phyloP scores from a whole-genome alignment of 1,140 invertebrate species.

The Potamilus streckersoni region DNA sequence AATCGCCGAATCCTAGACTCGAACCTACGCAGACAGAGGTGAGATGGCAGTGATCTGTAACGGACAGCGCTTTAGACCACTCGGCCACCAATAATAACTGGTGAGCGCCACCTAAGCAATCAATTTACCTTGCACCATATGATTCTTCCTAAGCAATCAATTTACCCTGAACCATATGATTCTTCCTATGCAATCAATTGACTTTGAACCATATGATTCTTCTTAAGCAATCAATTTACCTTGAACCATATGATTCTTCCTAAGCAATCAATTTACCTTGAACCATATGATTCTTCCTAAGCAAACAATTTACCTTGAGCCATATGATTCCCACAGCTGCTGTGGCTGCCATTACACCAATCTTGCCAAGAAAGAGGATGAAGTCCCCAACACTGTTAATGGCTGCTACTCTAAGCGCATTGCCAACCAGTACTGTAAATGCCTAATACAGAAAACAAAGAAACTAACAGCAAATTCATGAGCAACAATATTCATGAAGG shows the following conservation, averaged over 20 bases:
- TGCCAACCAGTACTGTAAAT: conserved; percentile 68
- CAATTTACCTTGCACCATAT: neutral
- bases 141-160: neutral
- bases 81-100: too few relatives aligned
- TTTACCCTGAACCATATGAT: neutral
- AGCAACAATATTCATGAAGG: too few relatives aligned
- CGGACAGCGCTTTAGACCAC: too few relatives aligned
- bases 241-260: neutral
- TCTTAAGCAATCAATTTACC: conserved; percentile 20
- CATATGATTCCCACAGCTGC: conserved; percentile 66
- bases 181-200: neutral
- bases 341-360: conserved; percentile 79
- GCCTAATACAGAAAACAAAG: conserved; percentile 47
- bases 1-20: too few relatives aligned
- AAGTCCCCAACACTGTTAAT: conserved; percentile 96
- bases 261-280: neutral
- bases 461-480: conserved; percentile 4
- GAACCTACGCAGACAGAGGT: too few relatives aligned
- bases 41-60: too few relatives aligned
- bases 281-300: neutral
- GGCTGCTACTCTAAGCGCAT: conserved; percentile 88
- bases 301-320: conserved; percentile 71
- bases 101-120: too few relatives aligned
- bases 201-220: conserved; percentile 74
- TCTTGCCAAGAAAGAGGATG: conserved; percentile 91